Evolutionary conservation across 1,140 invertebrate genomes (phyloP), one percentile per base, ranked within the genome.

Genomic region (Ptiloglossa arizonensis): DNA sequence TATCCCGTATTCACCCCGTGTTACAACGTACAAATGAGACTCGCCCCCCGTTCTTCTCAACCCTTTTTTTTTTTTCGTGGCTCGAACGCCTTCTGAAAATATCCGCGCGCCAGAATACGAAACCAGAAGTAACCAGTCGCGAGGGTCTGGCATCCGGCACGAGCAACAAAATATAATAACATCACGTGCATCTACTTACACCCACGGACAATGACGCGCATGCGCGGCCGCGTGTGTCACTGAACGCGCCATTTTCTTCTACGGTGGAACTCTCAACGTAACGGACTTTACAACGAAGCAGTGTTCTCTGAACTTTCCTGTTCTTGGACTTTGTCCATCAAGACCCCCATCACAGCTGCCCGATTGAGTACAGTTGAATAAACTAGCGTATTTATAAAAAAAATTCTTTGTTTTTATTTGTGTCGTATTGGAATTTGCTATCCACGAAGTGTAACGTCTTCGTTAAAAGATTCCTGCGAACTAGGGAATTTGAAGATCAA

Each of bases 101-200:
- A 80, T 68, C 72, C 24, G 9, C 44, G 19, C 46, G 56, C 5
- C 5, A 63, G 38, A 62, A 80, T 54, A 75, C 11, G 72, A 75
- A 68, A 75, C 52, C 44, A 75, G 62, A 79, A 75, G 71, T 79
- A 79, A 75, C 71, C 62, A 76, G 68, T 27, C 54, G 38, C 59
- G 67, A 48, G 62, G 71, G 41, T 24, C 54, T 79, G 63, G 63
- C 71, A 79, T 79, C 77, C 50, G 71, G 63, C 52, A 46, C 41
- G 54, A 59, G n/a, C 56, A 50, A 77, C 66, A 62, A 77, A 77
- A 77, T 63, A 44, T 69, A 54, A 77, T 54, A 75, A 67, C 73
- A 69, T 56, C 74, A 63, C 41, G 57, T 69, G 74, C 57, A n/a
- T n/a, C 46, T 29, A 52, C 56, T 41, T 54, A 54, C 60, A 29